These are phyloP conservation scores for Aromia moschata DNA, from an alignment of 2,888 invertebrate genomes.

Conservation along the genomic window DNA sequence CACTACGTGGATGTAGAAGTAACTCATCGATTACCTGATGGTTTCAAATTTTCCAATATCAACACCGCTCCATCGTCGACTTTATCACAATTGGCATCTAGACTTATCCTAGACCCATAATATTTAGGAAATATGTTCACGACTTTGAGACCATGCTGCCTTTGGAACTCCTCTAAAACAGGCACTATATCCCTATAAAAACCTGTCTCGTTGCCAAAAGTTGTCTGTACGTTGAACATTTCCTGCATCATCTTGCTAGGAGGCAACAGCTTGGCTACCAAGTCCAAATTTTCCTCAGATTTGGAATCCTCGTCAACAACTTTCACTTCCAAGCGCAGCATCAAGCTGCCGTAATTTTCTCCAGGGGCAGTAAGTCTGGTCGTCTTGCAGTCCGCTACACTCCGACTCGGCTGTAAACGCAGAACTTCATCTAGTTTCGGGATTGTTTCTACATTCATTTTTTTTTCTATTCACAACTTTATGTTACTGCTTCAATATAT, in stretches of 20 bases:
- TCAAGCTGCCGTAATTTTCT: conserved; percentile 34
- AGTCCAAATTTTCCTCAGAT: conserved; percentile 15
- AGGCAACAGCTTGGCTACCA: conserved; percentile 36
- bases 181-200: conserved; percentile 64
- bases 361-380: conserved; percentile 22
- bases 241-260: conserved; percentile 44
- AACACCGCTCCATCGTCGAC: conserved; percentile 65
- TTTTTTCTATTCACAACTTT: too few relatives aligned
- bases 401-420: not conserved
- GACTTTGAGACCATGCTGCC: conserved; percentile 56
- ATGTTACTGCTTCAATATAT: too few relatives aligned
- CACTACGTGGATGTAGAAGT: not conserved
- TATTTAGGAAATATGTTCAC: conserved; percentile 62
- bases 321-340: conserved; percentile 28
- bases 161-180: conserved; percentile 59
- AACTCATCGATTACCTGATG: not conserved
- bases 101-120: conserved; percentile 57
- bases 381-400: not conserved
- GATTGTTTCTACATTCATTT: not conserved
- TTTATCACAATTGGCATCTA: conserved; percentile 31
- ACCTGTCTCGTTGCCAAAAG: conserved; percentile 65
- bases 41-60: conserved; percentile 64
- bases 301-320: conserved; percentile 9
- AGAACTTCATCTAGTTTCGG: not conserved
- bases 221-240: conserved; percentile 63